Evolutionary conservation across 2,797 vertebrate species (phyloP), one percentile per base, ranked within the genome.

Genomic region (Poliocrania exsul): DNA sequence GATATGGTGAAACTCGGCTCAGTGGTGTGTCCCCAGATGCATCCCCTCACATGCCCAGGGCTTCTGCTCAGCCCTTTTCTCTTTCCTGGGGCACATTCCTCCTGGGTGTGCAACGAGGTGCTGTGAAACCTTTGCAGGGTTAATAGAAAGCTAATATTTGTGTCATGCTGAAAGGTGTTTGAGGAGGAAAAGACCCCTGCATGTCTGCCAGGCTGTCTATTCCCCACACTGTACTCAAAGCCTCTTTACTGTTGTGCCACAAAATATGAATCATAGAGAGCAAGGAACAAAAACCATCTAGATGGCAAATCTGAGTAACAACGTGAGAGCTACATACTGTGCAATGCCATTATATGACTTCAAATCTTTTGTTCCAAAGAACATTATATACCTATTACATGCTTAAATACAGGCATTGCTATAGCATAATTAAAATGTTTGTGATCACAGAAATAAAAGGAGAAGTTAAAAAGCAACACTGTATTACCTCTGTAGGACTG

Each of bases 301-400:
- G 78, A 73, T 10, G 11, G 65, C 78, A 93, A 94, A 92, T 81
- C 58, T 79, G 62, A 84, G 70, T 47, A 95, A 72, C 80, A 91
- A 90, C 4, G 1, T 77, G 90, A 96, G 81, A 94, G 65, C 85
- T 60, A 13, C 86, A 58, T 33, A 90, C 89, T 80, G 77, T 92
- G 92, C 62, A 79, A 35, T 75, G 54, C 56, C 80, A 84, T 88
- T 89, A 84, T 75, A 72, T 62, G 67, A 60, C 89, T 97, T 91
- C 87, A 74, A 51, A 75, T 29, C 69, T 92, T 96, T 96, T 94
- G 89, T 94, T 93, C 84, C 88, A 88, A 42, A 75, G 72, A 92
- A 93, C 84, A 87, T 91, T 92, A 96, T 94, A 96, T 88, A 84
- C 64, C 79, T 94, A 93, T 96, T 96, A 96, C 62, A 84, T 62